These are phyloP conservation scores for Lucinisca nassula DNA, from an alignment of 2,888 invertebrate species.

Conservation along the genomic window DNA sequence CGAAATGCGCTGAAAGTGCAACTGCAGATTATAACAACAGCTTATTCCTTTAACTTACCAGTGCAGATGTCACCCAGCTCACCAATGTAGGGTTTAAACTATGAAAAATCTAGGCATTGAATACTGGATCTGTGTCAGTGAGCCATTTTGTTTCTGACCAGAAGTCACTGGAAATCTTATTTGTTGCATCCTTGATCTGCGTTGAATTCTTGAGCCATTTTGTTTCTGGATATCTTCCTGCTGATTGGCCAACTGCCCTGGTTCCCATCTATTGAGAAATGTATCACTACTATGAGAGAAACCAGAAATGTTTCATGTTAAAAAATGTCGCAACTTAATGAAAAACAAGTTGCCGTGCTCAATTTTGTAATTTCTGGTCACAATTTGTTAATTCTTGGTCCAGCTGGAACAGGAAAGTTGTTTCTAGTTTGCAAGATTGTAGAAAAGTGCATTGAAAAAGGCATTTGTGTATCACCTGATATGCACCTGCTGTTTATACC, in stretches of 20 bases:
- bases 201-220: not conserved
- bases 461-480: conserved; percentile 25
- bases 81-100: not conserved
- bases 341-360: conserved; percentile 33
- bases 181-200: too few species aligned
- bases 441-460: not conserved
- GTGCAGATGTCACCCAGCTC: not conserved
- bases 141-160: too few species aligned
- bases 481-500: conserved; percentile 36
- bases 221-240: not conserved
- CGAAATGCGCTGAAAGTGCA: not conserved
- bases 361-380: conserved; percentile 30
- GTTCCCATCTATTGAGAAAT: not conserved
- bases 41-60: not conserved
- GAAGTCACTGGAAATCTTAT: too few species aligned
- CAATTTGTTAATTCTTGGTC: conserved; percentile 34
- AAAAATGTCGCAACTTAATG: conserved; percentile 20
- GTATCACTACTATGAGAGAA: not conserved
- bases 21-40: not conserved
- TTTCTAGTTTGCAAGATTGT: conserved; percentile 22
- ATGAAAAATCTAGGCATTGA: not conserved
- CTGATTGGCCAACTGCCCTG: not conserved
- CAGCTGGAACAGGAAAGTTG: conserved; percentile 48
- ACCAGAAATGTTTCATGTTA: not conserved
- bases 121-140: too few species aligned